phyloP scores from a whole-genome alignment of 2,888 invertebrate genomes.

The Amphiduros pacificus region DNA sequence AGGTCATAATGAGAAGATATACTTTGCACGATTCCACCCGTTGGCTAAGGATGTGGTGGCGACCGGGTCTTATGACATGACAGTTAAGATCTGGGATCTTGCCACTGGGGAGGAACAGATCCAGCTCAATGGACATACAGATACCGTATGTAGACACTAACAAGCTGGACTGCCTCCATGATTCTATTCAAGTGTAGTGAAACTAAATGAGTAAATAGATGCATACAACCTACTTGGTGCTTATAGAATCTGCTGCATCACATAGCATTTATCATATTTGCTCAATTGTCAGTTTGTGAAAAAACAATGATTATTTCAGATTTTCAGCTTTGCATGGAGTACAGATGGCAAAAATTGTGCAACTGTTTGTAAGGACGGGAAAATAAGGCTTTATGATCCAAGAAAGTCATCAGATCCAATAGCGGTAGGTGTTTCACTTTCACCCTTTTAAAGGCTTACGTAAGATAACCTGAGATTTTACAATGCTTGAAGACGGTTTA shows the following conservation, averaged over 20 bases:
- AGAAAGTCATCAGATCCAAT: constrained; percentile 70
- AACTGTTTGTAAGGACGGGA: constrained; percentile 87
- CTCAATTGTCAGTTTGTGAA: too few relatives aligned
- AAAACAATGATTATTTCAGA: constrained; percentile 62
- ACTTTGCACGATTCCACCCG: constrained; percentile 84
- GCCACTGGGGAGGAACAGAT: constrained; percentile 67
- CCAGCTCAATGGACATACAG: constrained; percentile 46
- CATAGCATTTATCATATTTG: too few relatives aligned
- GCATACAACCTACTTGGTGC: too few relatives aligned
- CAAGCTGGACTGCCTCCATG: too few relatives aligned
- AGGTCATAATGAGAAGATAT: constrained; percentile 89
- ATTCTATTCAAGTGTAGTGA: too few relatives aligned
- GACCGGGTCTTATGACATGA: constrained; percentile 88
- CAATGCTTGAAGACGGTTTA: too few relatives aligned
- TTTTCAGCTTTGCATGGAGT: constrained; percentile 91
- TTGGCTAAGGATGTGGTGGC: constrained; percentile 82
- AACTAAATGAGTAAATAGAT: too few relatives aligned
- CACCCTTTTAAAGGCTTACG: too few relatives aligned
- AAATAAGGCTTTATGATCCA: constrained; percentile 82
- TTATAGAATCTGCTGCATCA: too few relatives aligned
- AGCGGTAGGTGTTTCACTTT: constrained; percentile 57
- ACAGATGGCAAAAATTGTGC: constrained; percentile 84
- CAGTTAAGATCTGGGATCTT: constrained; percentile 83
- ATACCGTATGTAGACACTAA: constrained; percentile 17
- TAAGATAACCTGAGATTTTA: too few relatives aligned